A percentile compares a stretch with the other conserved stretches of the same genome.
phyloP scores from a whole-genome alignment of 92 coral and sea anemone species.

The Scolanthus callimorphus region DNA sequence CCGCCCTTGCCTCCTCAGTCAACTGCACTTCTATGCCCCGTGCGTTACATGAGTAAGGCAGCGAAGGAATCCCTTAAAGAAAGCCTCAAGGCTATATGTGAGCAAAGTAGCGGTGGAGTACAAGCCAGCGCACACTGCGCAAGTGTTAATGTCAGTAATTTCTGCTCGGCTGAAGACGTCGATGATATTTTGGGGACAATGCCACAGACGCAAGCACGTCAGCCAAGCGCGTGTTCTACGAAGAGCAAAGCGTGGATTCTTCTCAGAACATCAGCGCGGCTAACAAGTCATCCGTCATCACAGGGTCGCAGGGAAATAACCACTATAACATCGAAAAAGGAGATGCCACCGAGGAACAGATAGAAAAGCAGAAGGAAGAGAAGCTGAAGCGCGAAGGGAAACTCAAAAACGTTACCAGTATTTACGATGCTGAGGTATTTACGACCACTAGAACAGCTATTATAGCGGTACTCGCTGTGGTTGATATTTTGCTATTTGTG shows the following conservation, averaged over 20 bases:
- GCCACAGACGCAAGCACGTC: constrained; percentile 20
- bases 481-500: constrained; percentile 65
- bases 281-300: constrained; percentile 46
- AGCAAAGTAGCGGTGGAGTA: constrained; percentile 20
- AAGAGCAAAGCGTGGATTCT: constrained; percentile 20
- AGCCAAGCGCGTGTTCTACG: constrained; percentile 46
- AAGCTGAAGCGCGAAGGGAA: constrained; percentile 22
- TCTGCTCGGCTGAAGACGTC: constrained; percentile 37
- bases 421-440: constrained; percentile 57
- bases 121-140: constrained; percentile 30
- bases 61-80: constrained; percentile 17
- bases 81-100: constrained; percentile 24
- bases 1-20: constrained; percentile 53
- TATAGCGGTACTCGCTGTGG: constrained; percentile 41
- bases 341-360: constrained; percentile 56
- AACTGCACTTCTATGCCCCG: constrained; percentile 57
- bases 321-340: constrained; percentile 62
- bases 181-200: constrained; percentile 4
- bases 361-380: constrained; percentile 51
- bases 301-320: constrained; percentile 19
- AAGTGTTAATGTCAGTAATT: constrained; percentile 34
- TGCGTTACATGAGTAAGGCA: constrained; percentile 31
- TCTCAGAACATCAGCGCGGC: constrained; percentile 31
- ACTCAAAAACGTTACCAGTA: constrained; percentile 29
- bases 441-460: constrained; percentile 34